Conservation (phyloP, 1,140 invertebrate species). For the Orius insidiosus region DNA sequence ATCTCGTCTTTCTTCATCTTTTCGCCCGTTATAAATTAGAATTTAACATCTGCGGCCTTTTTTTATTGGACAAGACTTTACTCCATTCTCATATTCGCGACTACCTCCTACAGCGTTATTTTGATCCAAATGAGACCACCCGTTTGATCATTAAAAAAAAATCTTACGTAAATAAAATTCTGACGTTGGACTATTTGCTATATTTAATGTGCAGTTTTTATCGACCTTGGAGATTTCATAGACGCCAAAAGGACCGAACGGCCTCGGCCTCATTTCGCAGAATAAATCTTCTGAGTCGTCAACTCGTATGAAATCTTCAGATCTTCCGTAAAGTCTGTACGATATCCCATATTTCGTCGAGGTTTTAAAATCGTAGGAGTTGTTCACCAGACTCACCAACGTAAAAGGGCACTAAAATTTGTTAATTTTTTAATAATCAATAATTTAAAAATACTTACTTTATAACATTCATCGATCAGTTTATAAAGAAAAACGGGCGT, state of each 20-base stretch:
- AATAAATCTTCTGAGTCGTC: conserved; percentile 24
- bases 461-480: conserved; percentile 38
- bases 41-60: too few relatives aligned
- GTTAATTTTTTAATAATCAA: too few relatives aligned
- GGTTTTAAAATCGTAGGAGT: conserved; percentile 11
- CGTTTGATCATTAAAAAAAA: too few relatives aligned
- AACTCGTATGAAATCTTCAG: conserved; percentile 7
- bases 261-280: conserved; percentile 34
- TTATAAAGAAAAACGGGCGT: conserved; percentile 31
- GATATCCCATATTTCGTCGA: conserved; percentile 16
- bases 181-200: too few relatives aligned
- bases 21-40: too few relatives aligned
- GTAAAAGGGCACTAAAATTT: conserved; percentile 20
- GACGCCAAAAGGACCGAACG: conserved; percentile 53
- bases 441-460: conserved; percentile 26
- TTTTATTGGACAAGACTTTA: too few relatives aligned
- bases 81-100: too few relatives aligned
- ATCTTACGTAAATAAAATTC: too few relatives aligned
- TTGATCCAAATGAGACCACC: too few relatives aligned
- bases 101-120: too few relatives aligned
- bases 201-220: not conserved
- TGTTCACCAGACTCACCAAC: conserved; percentile 7
- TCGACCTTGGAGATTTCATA: conserved; percentile 41
- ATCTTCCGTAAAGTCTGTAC: conserved; percentile 16
- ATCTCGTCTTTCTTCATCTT: too few relatives aligned